Conservation (phyloP, 2,113 vertebrate species). For the Gulo gulo region DNA sequence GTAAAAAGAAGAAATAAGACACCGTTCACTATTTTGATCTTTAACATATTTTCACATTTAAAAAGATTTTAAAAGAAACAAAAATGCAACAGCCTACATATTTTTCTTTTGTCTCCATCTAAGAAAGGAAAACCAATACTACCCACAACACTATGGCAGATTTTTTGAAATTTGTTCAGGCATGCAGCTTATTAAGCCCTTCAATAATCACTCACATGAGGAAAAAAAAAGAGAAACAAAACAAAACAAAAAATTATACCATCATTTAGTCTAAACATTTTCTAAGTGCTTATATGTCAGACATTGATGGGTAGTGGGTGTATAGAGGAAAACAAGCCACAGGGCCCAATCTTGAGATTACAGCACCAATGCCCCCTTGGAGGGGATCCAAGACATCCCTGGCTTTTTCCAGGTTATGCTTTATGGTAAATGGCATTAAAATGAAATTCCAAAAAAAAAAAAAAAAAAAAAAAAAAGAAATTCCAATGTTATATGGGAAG, state of each 20-base stretch:
- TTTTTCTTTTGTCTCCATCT: background rate
- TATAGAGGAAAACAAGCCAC: background rate
- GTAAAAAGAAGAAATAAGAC: slow-evolving; percentile 25
- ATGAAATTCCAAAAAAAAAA: background rate
- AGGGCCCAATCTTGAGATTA: background rate
- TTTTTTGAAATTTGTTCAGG: slow-evolving; percentile 1
- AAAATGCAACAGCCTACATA: background rate
- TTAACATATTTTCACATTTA: slow-evolving; percentile 42
- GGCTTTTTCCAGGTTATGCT: slow-evolving; percentile 7
- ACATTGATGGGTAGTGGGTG: background rate
- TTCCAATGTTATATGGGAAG: background rate
- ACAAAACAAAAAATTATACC: background rate
- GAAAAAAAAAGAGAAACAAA: background rate
- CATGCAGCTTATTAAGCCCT: background rate
- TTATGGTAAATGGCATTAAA: background rate
- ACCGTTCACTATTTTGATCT: slow-evolving; percentile 47
- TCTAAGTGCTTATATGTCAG: background rate
- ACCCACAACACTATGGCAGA: background rate
- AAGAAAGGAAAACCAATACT: background rate
- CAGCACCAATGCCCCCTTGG: background rate
- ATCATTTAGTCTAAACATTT: background rate
- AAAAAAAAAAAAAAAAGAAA: no score
- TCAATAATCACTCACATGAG: background rate
- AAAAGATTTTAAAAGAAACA: slow-evolving; percentile 48
- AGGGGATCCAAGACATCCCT: background rate